Evolutionary conservation across 2,888 invertebrate genomes (phyloP), one percentile per base, ranked within the genome.

Genomic region (Gortyna flavago): DNA sequence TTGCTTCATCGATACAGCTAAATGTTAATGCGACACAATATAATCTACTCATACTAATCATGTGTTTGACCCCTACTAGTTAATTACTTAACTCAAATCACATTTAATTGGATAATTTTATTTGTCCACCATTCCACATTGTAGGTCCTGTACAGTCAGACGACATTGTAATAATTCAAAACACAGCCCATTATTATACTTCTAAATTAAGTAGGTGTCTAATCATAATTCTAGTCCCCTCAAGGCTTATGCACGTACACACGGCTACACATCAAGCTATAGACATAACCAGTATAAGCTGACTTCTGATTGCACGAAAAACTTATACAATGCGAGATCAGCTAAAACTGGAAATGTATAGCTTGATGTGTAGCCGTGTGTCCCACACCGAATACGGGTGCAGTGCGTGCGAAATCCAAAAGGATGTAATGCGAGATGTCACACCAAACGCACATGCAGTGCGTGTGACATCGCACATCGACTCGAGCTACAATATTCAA

Each of bases 71-170:
- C 44, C 44, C 21, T 48, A 29, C 7, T n/a, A 48, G 8, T 32
- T 32, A 67, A 21, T 32, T 48, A n/a, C n/a, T n/a, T n/a, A 29
- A 44, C 67, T 44, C 29, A 67, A 67, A 67, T 67, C 44, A 44
- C 44, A 21, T 67, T 48, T 21, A 67, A 25, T 13, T 29, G 21
- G 29, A 29, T 44, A 67, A 48, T 21, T 67, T 66, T 29, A 29
- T 29, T 29, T 13, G 41, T 21, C 44, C 16, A 66, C 18, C 11
- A 67, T 44, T 67, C 29, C 41, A 41, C 41, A 41, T 41, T 41
- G 41, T 18, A 41, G n/a, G n/a, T n/a, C n/a, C 41, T 41, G 18
- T 66, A n/a, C n/a, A 41, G 9, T n/a, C 38, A 2, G 38, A 38
- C 65, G 2, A 18, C 38, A 38, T 38, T 38, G 41, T 41, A 41